Evolutionary conservation across 37 sponge, comb jelly and placozoan species (phyloP), one percentile per base, ranked within the genome.

Genomic region (Spongilla lacustris): DNA sequence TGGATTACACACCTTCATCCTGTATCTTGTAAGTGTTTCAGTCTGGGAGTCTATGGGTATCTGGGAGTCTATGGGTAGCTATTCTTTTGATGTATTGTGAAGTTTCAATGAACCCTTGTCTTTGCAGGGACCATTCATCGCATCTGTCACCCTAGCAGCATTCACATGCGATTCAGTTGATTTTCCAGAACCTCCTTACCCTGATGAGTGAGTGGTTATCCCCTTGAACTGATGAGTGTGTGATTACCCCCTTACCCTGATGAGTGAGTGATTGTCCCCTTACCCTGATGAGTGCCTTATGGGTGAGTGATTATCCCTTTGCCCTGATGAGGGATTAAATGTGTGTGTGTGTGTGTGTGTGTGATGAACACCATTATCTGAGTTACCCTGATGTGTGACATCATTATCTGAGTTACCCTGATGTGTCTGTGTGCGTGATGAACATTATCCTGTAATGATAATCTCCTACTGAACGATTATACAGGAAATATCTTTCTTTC

Each of bases 101-200:
- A 70, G 71, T 70, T 6, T 29, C 29, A 8, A 8, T 46, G 8
- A 10, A 10, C 46, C 8, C 8, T 46, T 46, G 46, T 46, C 46
- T 46, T 84, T n/a, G n/a, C n/a, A 91, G 86, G 99, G 99, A n/a
- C 99, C 99, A 25, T 94, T 95, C 92, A 99, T 99, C 68, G 97
- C 99, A n/a, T 91, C 95, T 67, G 99, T 99, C 19, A 97, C 99
- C 10, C 88, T 99, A 27, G 97, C 99, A 35, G 99, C 99, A 24
- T 99, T 97, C 95, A 90, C 91, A 24, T 99, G 99, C 81, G 85
- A 87, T 74, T 94, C 96, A 36, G 86, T 97, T 17, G 90, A 99
- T 82, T 99, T 99, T 74, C 99, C 99, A 30, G 90, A 93, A 25
- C 99, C 99, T 24, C 99, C 99, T 29, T 99, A 93, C 81, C 94